phyloP scores from a whole-genome alignment of 1,140 invertebrate genomes.

The Lysiphlebus fabarum region DNA sequence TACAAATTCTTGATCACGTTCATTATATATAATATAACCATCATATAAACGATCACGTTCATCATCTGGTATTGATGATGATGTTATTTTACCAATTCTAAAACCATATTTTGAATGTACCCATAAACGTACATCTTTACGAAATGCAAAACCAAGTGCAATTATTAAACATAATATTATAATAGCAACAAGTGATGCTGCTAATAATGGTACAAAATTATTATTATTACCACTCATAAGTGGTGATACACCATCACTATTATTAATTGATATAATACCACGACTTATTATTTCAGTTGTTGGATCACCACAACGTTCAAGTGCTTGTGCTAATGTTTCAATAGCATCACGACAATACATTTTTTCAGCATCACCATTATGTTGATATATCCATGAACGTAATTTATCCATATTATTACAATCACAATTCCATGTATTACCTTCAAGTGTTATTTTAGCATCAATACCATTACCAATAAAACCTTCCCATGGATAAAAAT shows the following conservation, averaged over 20 bases:
- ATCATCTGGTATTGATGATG: constrained; percentile 53
- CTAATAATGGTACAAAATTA: constrained; percentile 70
- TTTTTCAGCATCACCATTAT: constrained; percentile 65
- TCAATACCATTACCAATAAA: constrained; percentile 66
- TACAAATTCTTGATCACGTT: constrained; percentile 79
- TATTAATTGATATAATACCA: constrained; percentile 27
- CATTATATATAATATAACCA: constrained; percentile 83
- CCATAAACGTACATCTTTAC: constrained; percentile 73
- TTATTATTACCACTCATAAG: constrained; percentile 57
- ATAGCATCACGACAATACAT: constrained; percentile 65
- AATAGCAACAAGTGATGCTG: constrained; percentile 70
- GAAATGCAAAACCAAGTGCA: constrained; percentile 71
- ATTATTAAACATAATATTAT: constrained; percentile 67
- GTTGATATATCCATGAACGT: constrained; percentile 70
- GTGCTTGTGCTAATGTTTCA: constrained; percentile 58
- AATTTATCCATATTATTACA: constrained; percentile 77
- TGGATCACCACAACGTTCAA: constrained; percentile 63
- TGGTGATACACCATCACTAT: constrained; percentile 43
- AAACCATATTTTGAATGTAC: constrained; percentile 71
- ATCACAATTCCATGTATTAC: constrained; percentile 89
- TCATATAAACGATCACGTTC: constrained; percentile 78
- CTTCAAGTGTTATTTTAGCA: constrained; percentile 70
- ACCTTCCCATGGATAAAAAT: constrained; percentile 74
- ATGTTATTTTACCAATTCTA: constrained; percentile 65
- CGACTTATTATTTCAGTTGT: constrained; percentile 44